phyloP scores from a whole-genome alignment of 1,140 invertebrate species.

The Drosophila grimshawi region DNA sequence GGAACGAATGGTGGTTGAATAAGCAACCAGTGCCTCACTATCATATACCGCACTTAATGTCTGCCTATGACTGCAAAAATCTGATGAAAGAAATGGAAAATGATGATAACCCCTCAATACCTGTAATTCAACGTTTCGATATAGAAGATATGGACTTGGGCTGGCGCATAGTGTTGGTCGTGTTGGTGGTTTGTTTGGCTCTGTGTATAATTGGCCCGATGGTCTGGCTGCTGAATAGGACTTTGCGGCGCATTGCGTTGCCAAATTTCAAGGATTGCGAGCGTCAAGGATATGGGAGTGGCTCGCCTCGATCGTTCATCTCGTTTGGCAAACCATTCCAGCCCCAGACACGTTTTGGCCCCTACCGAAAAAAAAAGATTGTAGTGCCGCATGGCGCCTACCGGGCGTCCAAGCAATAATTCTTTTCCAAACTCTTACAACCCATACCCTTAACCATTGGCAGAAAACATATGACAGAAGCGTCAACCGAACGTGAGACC shows the following conservation, averaged over 20 bases:
- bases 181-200: neutral
- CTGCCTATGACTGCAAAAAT: slow-evolving; percentile 53
- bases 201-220: slow-evolving; percentile 13
- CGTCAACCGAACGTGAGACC: slow-evolving; percentile 5
- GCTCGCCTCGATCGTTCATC: slow-evolving; percentile 30
- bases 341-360: slow-evolving; percentile 3
- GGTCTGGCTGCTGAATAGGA: slow-evolving; percentile 21
- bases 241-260: slow-evolving; percentile 9
- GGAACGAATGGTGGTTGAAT: slow-evolving; percentile 61
- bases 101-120: neutral
- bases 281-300: neutral
- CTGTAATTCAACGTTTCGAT: neutral
- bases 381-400: neutral
- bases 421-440: neutral
- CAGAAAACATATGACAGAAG: neutral
- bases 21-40: slow-evolving; percentile 25
- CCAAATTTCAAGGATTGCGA: neutral
- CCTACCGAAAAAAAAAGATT: slow-evolving; percentile 20
- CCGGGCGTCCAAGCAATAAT: slow-evolving; percentile 1
- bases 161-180: slow-evolving; percentile 9
- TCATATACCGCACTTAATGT: slow-evolving; percentile 35
- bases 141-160: neutral
- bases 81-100: slow-evolving; percentile 40
- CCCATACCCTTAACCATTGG: neutral
- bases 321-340: slow-evolving; percentile 23